These are phyloP conservation scores for Malachius bipustulatus DNA, from an alignment of 2,888 invertebrate species.

Conservation along the genomic window DNA sequence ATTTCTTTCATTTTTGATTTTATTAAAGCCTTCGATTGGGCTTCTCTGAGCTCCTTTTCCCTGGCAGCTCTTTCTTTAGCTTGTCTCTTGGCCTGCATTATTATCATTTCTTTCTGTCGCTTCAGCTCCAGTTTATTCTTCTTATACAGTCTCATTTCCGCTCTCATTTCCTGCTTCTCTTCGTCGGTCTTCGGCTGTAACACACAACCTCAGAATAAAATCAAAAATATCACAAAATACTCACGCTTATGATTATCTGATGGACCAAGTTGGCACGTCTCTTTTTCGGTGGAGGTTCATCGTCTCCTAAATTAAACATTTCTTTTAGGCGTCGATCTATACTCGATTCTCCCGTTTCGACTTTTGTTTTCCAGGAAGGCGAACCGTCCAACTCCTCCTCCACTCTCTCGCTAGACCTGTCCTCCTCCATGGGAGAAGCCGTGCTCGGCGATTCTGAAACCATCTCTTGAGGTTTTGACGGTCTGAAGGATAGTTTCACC, in stretches of 20 bases:
- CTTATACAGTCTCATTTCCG: slow-evolving; percentile 62
- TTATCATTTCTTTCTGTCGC: slow-evolving; percentile 47
- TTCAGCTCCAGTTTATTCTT: slow-evolving; percentile 69
- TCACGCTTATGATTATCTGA: slow-evolving; percentile 54
- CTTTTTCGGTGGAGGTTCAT: slow-evolving; percentile 29
- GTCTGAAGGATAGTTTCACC: slow-evolving; percentile 17
- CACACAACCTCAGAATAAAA: slow-evolving; percentile 8
- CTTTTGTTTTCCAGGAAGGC: slow-evolving; percentile 29
- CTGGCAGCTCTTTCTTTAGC: slow-evolving; percentile 30
- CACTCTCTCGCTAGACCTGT: slow-evolving; percentile 18
- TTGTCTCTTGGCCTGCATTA: slow-evolving; percentile 39
- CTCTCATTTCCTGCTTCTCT: slow-evolving; percentile 54
- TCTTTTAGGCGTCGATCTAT: slow-evolving; percentile 31
- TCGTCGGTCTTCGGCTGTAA: slow-evolving; percentile 69
- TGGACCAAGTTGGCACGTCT: slow-evolving; percentile 46
- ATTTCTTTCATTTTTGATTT: slow-evolving; percentile 32
- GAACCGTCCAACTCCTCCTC: slow-evolving; percentile 23
- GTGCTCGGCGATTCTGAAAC: slow-evolving; percentile 23
- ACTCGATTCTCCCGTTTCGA: slow-evolving; percentile 26
- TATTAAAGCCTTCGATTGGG: slow-evolving; percentile 18
- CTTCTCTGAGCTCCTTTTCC: slow-evolving; percentile 24
- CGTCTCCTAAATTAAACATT: slow-evolving; percentile 29
- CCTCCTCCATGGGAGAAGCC: slow-evolving; percentile 22
- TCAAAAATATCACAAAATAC: slow-evolving; percentile 25
- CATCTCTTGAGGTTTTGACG: slow-evolving; percentile 16